Evolutionary conservation across 2,113 vertebrate genomes (phyloP), one percentile per base, ranked within the genome.

Genomic region (Planiliza haematocheilus): DNA sequence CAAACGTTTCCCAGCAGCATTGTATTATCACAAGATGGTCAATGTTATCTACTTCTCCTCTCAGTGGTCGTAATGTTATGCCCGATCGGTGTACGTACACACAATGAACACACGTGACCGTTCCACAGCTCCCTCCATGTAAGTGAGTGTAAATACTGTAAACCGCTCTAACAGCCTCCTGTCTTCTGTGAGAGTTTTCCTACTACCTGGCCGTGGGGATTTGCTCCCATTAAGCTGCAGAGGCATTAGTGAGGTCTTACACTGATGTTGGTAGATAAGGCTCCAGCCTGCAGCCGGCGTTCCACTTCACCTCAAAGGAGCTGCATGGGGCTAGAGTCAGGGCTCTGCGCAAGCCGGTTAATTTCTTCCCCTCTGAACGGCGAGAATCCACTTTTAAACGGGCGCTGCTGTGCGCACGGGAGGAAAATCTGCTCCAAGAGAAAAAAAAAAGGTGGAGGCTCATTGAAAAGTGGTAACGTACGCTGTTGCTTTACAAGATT

Each of bases 191-290:
- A 49, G 24, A 41, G 12, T 2, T 10, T 48, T 61, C 36, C 42
- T 8, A 39, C 10, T 43, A 17, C 16, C 41, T 14, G 34, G 34
- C 61, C 50, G 56, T 17, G 42, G 45, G 21, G 50, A 68, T 53
- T 60, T 62, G 63, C 9, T 50, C 16, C 24, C 43, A 41, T 51
- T 51, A 11, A 51, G 61, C 52, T 8, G 36, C 11, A 16, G 39
- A 42, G 34, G 30, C 37, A 41, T 49, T 21, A 36, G 50, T 38
- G 43, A 62, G 18, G 65, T 56, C 16, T 48, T 10, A 12, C 20
- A 16, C 20, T 53, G 60, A 53, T 61, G 63, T 12, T n/a, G 36
- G 21, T 16, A 7, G 42, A 65, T 72, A n/a, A 62, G 12, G 37
- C 59, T 30, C 17, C 20, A 11, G 34, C 41, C 41, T 20, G 0